Evolutionary conservation across 2,113 vertebrate genomes (phyloP), one percentile per base, ranked within the genome.

Genomic region (Origma solitaria): DNA sequence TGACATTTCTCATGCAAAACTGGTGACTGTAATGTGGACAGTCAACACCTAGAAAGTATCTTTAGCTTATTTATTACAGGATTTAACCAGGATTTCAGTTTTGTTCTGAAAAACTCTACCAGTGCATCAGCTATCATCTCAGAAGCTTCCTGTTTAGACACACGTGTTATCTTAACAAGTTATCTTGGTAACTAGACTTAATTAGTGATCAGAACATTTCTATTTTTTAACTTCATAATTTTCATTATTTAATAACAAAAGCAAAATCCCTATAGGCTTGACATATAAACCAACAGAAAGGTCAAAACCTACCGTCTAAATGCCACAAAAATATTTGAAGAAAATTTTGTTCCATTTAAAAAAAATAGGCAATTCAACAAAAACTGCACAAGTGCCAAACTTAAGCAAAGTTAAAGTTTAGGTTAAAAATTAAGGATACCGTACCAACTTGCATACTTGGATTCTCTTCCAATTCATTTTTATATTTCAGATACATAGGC

Each of bases 401-500:
- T 69, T 57, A 28, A 57, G 12, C 23, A 57, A n/a, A n/a, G n/a
- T n/a, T n/a, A n/a, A n/a, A n/a, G n/a, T n/a, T n/a, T 54, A 82
- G 31, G 25, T 86, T 92, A 84, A 83, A 92, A 91, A 82, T 80
- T 60, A 87, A 76, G 44, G n/a, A 81, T 84, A 65, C 23, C 96
- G 83, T 97, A 99, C 99, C 97, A 24, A 99, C 78, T 21, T 97
- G 62, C 35, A 90, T 97, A 50, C 93, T 96, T 30, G 95, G 64
- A 64, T 92, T 90, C 45, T 91, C 88, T 92, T 99, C 98, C 96
- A 99, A 96, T 95, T 98, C 98, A 71, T 65, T 92, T 76, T 97
- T 98, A 89, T 99, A 98, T 94, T 98, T 99, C 64, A 99, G 94
- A 95, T 99, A 99, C 99, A 99, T 99, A 72, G 99, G 99, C 99